These are phyloP conservation scores for Hirtodrosophila cameraria DNA, from an alignment of 2,888 invertebrate genomes.

Conservation along the genomic window DNA sequence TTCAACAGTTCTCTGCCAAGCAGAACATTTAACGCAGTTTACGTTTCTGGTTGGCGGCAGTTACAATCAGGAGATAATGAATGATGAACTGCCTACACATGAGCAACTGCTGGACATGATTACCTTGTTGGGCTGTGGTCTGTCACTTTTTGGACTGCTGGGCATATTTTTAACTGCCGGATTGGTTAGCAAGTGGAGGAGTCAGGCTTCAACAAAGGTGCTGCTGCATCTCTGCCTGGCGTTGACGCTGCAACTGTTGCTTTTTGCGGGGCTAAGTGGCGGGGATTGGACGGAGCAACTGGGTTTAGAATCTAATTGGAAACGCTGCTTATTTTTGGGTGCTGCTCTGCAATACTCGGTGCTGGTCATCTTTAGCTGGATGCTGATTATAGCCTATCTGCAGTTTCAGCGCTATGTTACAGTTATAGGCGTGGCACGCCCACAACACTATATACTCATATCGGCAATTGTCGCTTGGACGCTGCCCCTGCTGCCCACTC, in stretches of 20 bases:
- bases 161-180: slow-evolving; percentile 87
- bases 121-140: slow-evolving; percentile 86
- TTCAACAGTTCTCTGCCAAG: slow-evolving; percentile 84
- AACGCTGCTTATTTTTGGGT: slow-evolving; percentile 86
- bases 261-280: slow-evolving; percentile 74
- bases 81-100: slow-evolving; percentile 77
- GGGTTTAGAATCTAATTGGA: slow-evolving; percentile 17
- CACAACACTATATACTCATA: slow-evolving; percentile 87
- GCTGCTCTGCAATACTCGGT: slow-evolving; percentile 88
- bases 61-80: slow-evolving; percentile 55
- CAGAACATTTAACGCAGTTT: slow-evolving; percentile 87
- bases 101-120: slow-evolving; percentile 85
- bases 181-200: slow-evolving; percentile 86
- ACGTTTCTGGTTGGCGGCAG: slow-evolving; percentile 85
- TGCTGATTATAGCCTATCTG: slow-evolving; percentile 88
- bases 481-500: slow-evolving; percentile 86
- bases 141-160: slow-evolving; percentile 86
- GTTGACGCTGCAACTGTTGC: slow-evolving; percentile 86
- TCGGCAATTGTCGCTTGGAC: slow-evolving; percentile 88
- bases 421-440: slow-evolving; percentile 86
- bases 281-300: slow-evolving; percentile 70
- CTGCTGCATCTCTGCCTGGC: slow-evolving; percentile 87
- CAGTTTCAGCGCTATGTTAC: slow-evolving; percentile 89
- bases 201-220: slow-evolving; percentile 87
- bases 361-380: slow-evolving; percentile 89